These are phyloP conservation scores for Netelia inedita DNA, from an alignment of 2,888 invertebrate species.

Conservation along the genomic window DNA sequence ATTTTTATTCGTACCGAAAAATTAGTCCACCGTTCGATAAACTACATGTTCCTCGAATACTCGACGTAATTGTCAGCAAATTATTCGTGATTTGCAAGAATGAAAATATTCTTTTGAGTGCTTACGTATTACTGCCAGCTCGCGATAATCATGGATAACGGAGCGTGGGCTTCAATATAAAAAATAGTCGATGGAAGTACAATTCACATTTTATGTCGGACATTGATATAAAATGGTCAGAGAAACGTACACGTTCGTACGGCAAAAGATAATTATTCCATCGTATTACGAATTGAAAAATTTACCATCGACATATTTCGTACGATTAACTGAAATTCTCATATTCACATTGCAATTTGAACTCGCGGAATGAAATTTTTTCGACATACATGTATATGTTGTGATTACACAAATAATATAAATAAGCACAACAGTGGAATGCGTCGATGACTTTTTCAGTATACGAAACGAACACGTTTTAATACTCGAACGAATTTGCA, in stretches of 20 bases:
- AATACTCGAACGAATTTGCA: too few relatives aligned
- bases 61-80: slow-evolving; percentile 2
- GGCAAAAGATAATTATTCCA: slow-evolving; percentile 17
- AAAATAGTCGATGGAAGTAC: neutral
- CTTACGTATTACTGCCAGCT: too few relatives aligned
- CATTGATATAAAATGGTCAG: neutral
- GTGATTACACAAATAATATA: neutral
- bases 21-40: neutral
- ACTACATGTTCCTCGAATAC: neutral
- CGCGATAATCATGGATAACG: neutral
- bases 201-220: slow-evolving; percentile 7
- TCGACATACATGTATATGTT: too few relatives aligned
- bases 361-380: neutral
- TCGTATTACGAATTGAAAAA: neutral
- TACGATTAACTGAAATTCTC: neutral
- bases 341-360: neutral
- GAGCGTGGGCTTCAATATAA: neutral
- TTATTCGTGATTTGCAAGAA: neutral
- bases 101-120: neutral
- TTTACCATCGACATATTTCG: neutral
- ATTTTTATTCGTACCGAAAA: neutral
- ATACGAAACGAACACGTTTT: too few relatives aligned
- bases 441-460: too few relatives aligned
- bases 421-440: neutral
- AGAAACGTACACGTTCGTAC: neutral